These are phyloP conservation scores for Ctena decussata DNA, from an alignment of 2,888 invertebrate species.

Conservation along the genomic window DNA sequence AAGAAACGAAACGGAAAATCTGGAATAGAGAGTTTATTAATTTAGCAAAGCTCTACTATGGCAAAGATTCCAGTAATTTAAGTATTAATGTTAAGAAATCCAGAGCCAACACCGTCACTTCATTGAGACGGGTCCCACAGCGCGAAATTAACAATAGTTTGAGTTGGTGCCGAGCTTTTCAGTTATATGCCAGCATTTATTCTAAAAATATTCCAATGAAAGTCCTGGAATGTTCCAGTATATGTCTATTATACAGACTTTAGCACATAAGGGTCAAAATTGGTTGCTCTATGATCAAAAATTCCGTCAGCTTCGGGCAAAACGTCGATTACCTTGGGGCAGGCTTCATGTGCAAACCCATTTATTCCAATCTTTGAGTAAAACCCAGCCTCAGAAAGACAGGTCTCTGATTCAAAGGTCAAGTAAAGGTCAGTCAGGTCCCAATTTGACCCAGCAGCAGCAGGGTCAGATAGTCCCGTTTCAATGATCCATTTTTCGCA, in stretches of 20 bases:
- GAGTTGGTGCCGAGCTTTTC: constrained; percentile 28
- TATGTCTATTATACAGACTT: constrained; percentile 23
- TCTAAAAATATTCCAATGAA: constrained; percentile 1
- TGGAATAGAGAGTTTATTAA: constrained; percentile 14
- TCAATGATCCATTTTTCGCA: neutral
- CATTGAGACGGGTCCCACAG: neutral
- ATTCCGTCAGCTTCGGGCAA: constrained; percentile 9
- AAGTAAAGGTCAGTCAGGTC: neutral
- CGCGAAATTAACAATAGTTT: constrained; percentile 10
- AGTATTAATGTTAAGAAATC: constrained; percentile 7
- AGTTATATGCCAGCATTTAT: constrained; percentile 16
- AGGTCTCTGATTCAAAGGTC: neutral
- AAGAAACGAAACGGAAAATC: constrained; percentile 6
- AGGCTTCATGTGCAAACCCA: neutral
- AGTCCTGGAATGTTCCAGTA: constrained; percentile 13
- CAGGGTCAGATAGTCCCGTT: neutral
- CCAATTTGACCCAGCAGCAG: neutral
- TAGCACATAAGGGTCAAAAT: neutral
- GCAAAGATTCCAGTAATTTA: neutral
- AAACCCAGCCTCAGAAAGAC: neutral
- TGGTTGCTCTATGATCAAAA: constrained; percentile 27
- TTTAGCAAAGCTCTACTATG: neutral
- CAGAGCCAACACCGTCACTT: neutral
- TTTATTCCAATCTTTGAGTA: neutral
- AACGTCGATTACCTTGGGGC: neutral